phyloP scores from a whole-genome alignment of 2,888 invertebrate genomes.

The Drosophila austrosaltans region DNA sequence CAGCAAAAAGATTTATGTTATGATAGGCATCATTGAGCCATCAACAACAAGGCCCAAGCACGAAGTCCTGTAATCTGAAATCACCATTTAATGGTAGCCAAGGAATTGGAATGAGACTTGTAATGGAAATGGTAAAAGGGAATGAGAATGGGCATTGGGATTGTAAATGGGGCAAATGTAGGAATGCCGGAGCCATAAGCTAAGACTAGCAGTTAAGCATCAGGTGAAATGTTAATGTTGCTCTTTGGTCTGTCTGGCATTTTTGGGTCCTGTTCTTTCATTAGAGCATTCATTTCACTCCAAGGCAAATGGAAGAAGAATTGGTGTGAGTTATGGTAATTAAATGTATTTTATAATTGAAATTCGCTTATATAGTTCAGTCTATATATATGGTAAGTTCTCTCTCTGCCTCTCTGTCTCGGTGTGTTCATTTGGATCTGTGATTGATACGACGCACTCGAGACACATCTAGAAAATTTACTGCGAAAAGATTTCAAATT shows the following conservation, averaged over 20 bases:
- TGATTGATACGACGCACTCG: background rate
- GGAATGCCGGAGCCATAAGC: conserved; percentile 48
- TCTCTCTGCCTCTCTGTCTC: background rate
- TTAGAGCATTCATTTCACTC: conserved; percentile 69
- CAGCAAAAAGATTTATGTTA: conserved; percentile 66
- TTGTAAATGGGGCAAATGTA: conserved; percentile 2
- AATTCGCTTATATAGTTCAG: conserved; percentile 44
- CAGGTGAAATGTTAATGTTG: conserved; percentile 51
- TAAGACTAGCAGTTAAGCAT: conserved; percentile 29
- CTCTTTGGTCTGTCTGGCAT: conserved; percentile 52
- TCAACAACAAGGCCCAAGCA: conserved; percentile 39
- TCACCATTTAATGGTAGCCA: conserved; percentile 49
- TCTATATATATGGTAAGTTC: background rate
- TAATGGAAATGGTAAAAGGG: background rate
- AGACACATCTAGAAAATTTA: conserved; percentile 8
- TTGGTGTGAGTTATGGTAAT: conserved; percentile 50
- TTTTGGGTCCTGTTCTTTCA: conserved; percentile 43
- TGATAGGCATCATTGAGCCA: conserved; percentile 68
- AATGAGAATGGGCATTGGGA: conserved; percentile 1
- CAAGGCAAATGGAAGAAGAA: background rate
- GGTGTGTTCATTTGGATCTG: conserved; percentile 17
- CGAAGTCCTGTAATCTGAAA: conserved; percentile 58
- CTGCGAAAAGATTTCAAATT: conserved; percentile 8
- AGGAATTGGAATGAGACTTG: conserved; percentile 1
- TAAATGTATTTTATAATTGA: conserved; percentile 71